Conservation (phyloP, 2,888 invertebrate genomes). For the Adelognathus sp. region DNA sequence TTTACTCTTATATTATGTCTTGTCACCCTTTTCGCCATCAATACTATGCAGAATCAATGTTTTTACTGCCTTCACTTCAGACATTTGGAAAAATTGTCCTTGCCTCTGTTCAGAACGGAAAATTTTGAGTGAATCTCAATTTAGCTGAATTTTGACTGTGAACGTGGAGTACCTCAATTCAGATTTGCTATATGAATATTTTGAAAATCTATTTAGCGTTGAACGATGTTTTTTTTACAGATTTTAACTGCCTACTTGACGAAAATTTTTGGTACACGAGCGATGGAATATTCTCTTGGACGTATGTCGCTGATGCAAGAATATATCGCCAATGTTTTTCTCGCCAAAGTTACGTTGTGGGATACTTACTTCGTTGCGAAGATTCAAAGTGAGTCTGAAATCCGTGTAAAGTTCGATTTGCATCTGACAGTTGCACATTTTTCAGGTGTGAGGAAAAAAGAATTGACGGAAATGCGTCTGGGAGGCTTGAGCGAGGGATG, state of each 20-base stretch:
- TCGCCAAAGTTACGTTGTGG: slow-evolving; percentile 69
- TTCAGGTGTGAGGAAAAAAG: slow-evolving; percentile 62
- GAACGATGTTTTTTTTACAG: slow-evolving; percentile 47
- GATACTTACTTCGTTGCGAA: slow-evolving; percentile 66
- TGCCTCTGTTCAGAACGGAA: too few species aligned
- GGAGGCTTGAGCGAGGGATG: slow-evolving; percentile 69
- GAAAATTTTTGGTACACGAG: slow-evolving; percentile 66
- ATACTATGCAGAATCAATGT: too few species aligned
- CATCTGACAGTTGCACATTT: neutral
- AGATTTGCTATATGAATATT: too few species aligned
- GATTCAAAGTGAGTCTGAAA: slow-evolving; percentile 63
- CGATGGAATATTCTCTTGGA: slow-evolving; percentile 67
- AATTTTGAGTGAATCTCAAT: too few species aligned
- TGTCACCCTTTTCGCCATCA: too few species aligned
- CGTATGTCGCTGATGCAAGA: slow-evolving; percentile 69
- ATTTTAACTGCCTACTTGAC: slow-evolving; percentile 68
- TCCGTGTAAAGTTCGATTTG: too few species aligned
- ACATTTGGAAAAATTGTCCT: too few species aligned
- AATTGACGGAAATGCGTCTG: slow-evolving; percentile 65
- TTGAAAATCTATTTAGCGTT: too few species aligned
- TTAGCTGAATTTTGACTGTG: too few species aligned
- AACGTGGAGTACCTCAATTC: too few species aligned
- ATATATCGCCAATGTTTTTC: slow-evolving; percentile 68
- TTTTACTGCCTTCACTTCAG: too few species aligned
- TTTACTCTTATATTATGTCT: too few species aligned